phyloP scores from a whole-genome alignment of 2,888 invertebrate species.

The Xylota sylvarum region DNA sequence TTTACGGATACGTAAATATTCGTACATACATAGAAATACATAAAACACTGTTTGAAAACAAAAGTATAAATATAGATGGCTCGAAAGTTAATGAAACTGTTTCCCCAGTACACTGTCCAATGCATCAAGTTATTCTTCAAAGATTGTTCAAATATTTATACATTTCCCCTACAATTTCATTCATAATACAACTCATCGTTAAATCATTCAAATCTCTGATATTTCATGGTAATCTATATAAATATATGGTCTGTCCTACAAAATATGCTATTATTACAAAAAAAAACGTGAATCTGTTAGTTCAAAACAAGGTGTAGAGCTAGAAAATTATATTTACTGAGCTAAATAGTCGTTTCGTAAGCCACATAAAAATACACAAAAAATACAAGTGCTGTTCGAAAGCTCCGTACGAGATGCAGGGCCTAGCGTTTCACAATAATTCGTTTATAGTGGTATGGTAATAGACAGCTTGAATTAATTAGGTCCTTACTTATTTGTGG shows the following conservation, averaged over 20 bases:
- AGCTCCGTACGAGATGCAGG: too few relatives aligned
- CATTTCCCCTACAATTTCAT: conserved; percentile 6
- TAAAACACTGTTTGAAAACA: conserved; percentile 27
- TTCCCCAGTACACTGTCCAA: conserved; percentile 29
- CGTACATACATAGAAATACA: conserved; percentile 19
- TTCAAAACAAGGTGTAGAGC: too few relatives aligned
- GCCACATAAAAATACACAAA: too few relatives aligned
- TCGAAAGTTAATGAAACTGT: conserved; percentile 45
- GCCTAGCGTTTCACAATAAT: too few relatives aligned
- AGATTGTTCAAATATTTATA: neutral
- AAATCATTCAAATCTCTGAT: neutral
- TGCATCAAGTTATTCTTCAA: conserved; percentile 9
- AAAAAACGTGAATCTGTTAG: too few relatives aligned
- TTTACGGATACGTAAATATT: conserved; percentile 44
- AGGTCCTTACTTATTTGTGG: too few relatives aligned
- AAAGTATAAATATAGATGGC: conserved; percentile 36
- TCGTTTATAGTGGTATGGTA: too few relatives aligned
- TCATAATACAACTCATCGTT: conserved; percentile 3
- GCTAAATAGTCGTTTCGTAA: too few relatives aligned
- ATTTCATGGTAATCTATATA: neutral
- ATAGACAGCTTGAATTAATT: too few relatives aligned
- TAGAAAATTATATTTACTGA: too few relatives aligned
- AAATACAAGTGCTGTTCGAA: too few relatives aligned
- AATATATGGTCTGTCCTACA: neutral
- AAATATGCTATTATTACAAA: too few relatives aligned